These are phyloP conservation scores for Dryoscopus gambensis DNA, from an alignment of 2,113 vertebrate species.

Conservation along the genomic window DNA sequence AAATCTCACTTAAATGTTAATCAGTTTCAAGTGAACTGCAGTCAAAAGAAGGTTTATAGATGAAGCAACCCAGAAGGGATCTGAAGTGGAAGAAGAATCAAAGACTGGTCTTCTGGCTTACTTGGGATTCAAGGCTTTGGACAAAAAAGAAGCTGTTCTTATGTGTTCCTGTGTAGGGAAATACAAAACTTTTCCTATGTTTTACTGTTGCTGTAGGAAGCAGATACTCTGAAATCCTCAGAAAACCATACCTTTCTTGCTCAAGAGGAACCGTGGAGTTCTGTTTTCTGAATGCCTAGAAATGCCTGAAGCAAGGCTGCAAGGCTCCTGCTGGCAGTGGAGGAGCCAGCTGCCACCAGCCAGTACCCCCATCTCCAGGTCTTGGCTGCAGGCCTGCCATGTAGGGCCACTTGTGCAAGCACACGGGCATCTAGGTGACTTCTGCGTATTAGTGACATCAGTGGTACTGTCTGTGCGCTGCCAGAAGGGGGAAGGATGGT, in stretches of 20 bases:
- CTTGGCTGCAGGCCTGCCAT: not conserved
- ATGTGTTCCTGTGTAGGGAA: not conserved
- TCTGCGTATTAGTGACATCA: not conserved
- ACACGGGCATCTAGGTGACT: not conserved
- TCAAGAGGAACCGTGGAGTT: accelerated
- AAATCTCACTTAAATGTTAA: conserved; percentile 26
- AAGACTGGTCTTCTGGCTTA: not conserved
- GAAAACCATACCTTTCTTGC: not conserved
- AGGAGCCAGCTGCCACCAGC: not conserved
- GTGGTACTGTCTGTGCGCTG: not conserved
- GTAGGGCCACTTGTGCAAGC: accelerated
- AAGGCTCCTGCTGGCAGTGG: not conserved
- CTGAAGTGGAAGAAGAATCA: not conserved
- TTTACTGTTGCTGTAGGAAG: not conserved
- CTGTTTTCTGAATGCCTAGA: not conserved
- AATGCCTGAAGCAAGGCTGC: not conserved
- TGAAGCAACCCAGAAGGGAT: not conserved
- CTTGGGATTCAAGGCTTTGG: not conserved
- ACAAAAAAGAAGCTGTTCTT: not conserved
- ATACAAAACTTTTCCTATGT: not conserved
- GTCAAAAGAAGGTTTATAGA: not conserved
- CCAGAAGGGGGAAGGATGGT: not conserved
- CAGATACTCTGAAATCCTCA: not conserved
- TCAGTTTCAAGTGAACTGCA: conserved; percentile 1
- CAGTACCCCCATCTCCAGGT: not conserved